Base-by-base conservation (phyloP, 2,113 vertebrate genomes). In the Dasyornis broadbenti region DNA sequence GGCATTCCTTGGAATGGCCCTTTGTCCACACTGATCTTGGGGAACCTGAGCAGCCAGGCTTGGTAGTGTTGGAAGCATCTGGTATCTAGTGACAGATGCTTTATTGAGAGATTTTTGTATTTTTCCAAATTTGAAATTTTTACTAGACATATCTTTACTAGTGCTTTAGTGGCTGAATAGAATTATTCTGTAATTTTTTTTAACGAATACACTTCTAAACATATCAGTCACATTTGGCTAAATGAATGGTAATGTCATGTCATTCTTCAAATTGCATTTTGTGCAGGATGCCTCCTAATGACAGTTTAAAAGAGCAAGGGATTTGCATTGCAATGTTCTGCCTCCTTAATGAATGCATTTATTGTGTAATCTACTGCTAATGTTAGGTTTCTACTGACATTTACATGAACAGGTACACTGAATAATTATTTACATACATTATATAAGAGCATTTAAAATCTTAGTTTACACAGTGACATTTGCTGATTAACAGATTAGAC, bases 341-440 rank as follows among this genome's bases (percentile, higher is more conserved):
- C 79, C 92, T 93, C 70, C 91, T 90, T 93, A 95, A 96, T 94
- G 92, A 95, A 85, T 76, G 64, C 89, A 86, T 88, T 92, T 91
- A 90, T 86, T 92, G 82, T 94, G 73, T 64, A 97, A 96, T 97
- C 87, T 93, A 84, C 69, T 79, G 68, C 63, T 93, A 95, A 95
- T 95, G 59, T 15, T 92, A 84, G 69, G 68, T 82, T 94, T 91
- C 88, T 86, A 78, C 90, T 93, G 94, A 95, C 90, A 97, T 97
- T 96, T 97, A 88, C 96, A 95, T 80, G 95, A 95, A 81, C 94
- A 92, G 94, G 93, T 95, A 97, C 86, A 52, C 70, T 61, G 95
- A 96, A 94, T 91, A 94, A 92, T 94, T 97, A 97, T 97, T 97
- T 97, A 96, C 94, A 96, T 96, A 96, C 79, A 95, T 95, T 94